Base-by-base conservation (phyloP, 2,888 invertebrate species). In the Octonoba sinensis region DNA sequence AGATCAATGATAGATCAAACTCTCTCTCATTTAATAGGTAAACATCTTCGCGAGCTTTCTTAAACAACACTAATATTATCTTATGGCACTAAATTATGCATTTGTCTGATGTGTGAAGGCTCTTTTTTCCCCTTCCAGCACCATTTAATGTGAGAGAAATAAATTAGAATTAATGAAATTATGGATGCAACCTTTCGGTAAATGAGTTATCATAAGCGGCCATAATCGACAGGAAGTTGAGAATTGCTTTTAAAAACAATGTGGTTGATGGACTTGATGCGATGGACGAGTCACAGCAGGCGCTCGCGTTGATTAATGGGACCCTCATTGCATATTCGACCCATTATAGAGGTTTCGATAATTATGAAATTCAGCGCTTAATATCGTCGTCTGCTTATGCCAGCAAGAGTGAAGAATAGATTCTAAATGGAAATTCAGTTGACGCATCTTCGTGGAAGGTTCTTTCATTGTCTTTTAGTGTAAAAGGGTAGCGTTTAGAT, bases 81-180 rank as follows among this genome's bases (percentile, higher is more conserved):
- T 36, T 36, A 36, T 36, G 36, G 6, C 36, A 36, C 36, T 36
- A 11, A 36, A 36, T 36, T 36, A 36, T 36, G 36, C 36, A 36
- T 36, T n/a, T 36, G 36, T 36, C 36, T 36, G 11, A 36, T 36
- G 36, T 36, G 36, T 8, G 2, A 27, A 6, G 36, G 11, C 8
- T 11, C 11, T 36, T 36, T 27, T 36, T 36, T 36, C 36, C n/a
- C n/a, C 36, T 36, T 36, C 36, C 36, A 36, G 36, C 4, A 36
- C 36, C 36, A 36, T 18, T 46, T 44, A 64, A 64, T 64, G 20
- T 12, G 46, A 46, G 69, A 44, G 46, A 59, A 70, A 70, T 46
- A 59, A 59, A 47, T 24, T 59, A 46, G n/a, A 57, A 47, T 46
- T 70, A 70, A 70, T 70, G 59, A 70, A 70, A 70, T 70, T 59